Evolutionary conservation across 2,113 vertebrate species (phyloP), one percentile per base, ranked within the genome.

Genomic region (Xiphophorus maculatus): DNA sequence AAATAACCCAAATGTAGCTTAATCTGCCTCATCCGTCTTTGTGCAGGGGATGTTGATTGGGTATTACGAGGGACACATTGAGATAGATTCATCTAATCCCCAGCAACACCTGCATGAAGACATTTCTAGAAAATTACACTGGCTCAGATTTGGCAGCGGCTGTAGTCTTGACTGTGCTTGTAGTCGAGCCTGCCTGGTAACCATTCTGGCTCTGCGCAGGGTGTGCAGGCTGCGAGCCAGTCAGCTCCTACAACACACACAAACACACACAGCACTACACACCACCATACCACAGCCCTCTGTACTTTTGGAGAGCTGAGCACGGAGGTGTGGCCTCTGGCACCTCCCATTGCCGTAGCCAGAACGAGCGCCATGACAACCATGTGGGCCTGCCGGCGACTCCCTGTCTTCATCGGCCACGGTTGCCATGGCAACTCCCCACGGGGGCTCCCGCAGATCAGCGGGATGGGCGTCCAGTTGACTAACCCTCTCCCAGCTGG

Each of bases 391-490:
- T 92, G 91, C 94, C 85, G 93, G 94, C 92, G 90, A 93, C 94
- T 93, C 93, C 91, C 93, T 92, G 92, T 94, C 93, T 94, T 94
- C 90, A 88, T 91, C 89, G 80, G 93, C 91, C 92, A 85, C 81
- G 78, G 94, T 95, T 94, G 83, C 94, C 81, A 95, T 94, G 86
- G 92, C 70, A 90, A 94, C 93, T 90, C 91, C 92, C 92, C 92
- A 84, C 80, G 91, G 94, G 94, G 93, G 92, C 91, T 93, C 90
- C 91, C 87, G 82, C 91, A 88, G 90, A 92, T 92, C 92, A 93
- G 92, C 91, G 84, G 93, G 92, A 93, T 86, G 92, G 92, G 90
- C 92, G 90, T 94, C 90, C 91, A 93, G 93, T 93, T 91, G 92
- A 92, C 90, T 91, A 94, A 91, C 91, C 87, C 89, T 88, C 88